Evolutionary conservation across 2,797 vertebrate genomes (phyloP).

Genomic region (Phoxinus dragarum): DNA sequence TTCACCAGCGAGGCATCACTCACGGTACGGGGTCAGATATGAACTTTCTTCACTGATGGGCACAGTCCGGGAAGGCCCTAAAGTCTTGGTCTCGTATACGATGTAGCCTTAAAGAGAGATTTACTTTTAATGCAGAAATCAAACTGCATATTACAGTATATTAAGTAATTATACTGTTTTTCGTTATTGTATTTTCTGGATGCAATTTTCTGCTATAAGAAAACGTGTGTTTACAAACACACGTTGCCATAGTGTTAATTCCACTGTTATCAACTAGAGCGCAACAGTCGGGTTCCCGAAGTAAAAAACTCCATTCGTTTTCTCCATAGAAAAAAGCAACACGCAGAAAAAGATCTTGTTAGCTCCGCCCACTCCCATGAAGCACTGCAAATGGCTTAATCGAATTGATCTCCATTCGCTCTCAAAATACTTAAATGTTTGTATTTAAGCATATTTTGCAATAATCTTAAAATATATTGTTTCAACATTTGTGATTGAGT

Average conservation of each 20-base stretch:
- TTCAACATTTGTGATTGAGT: neutral
- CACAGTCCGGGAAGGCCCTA: conserved; percentile 70
- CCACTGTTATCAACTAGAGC: neutral
- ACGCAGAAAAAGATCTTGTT: too few species aligned
- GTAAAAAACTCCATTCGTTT: neutral
- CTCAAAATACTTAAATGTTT: neutral
- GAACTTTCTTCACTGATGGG: conserved; percentile 74
- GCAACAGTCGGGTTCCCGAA: neutral
- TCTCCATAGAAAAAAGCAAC: too few species aligned
- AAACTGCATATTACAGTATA: neutral
- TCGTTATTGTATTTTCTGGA: neutral
- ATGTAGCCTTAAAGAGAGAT: conserved; percentile 68
- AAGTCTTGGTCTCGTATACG: conserved; percentile 76
- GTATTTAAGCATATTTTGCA: neutral
- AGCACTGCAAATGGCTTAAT: neutral
- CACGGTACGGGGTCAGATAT: conserved; percentile 83
- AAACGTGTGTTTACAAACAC: neutral
- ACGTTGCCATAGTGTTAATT: neutral
- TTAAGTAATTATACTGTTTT: neutral
- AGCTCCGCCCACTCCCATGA: neutral
- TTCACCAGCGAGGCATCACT: conserved; percentile 81
- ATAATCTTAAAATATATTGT: neutral
- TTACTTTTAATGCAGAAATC: neutral
- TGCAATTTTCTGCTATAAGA: neutral
- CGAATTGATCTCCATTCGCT: neutral